phyloP scores from a whole-genome alignment of 2,888 invertebrate genomes.

The Leucozona laternaria region DNA sequence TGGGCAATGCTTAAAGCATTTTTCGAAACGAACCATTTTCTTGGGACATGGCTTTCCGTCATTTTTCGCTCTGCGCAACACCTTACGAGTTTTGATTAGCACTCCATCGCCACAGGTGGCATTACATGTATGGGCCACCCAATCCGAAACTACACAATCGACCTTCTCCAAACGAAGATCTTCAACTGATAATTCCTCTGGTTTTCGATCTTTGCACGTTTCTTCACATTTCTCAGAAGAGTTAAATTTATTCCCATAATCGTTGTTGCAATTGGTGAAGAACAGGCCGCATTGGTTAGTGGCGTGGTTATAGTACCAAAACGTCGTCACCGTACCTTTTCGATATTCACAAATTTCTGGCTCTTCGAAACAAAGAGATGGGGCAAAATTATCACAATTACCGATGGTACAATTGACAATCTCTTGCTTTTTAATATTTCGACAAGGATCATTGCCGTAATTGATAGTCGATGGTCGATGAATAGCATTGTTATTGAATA shows the following conservation, averaged over 20 bases:
- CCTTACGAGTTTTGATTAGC: conserved; percentile 84
- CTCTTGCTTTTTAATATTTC: conserved; percentile 80
- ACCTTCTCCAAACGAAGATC: conserved; percentile 78
- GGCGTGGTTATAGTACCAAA: conserved; percentile 93
- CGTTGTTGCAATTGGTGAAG: conserved; percentile 96
- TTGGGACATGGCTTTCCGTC: conserved; percentile 85
- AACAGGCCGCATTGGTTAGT: conserved; percentile 91
- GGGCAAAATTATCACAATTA: conserved; percentile 80
- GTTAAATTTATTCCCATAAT: conserved; percentile 94
- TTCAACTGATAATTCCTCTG: conserved; percentile 78
- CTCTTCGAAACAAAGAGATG: conserved; percentile 80
- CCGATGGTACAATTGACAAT: conserved; percentile 81
- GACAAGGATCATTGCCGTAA: conserved; percentile 81
- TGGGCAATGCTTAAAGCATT: conserved; percentile 81
- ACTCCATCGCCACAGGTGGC: conserved; percentile 84
- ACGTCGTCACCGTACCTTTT: conserved; percentile 88
- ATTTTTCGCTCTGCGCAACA: conserved; percentile 84
- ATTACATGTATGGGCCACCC: conserved; percentile 84
- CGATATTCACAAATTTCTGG: conserved; percentile 90
- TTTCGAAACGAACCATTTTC: conserved; percentile 82
- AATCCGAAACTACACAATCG: conserved; percentile 85
- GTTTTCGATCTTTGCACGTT: conserved; percentile 85
- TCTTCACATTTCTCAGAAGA: conserved; percentile 88
- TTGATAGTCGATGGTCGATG: conserved; percentile 79
- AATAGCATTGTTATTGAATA: conserved; percentile 81